Evolutionary conservation across 2,888 invertebrate genomes (phyloP).

Genomic region (Rapana venosa): DNA sequence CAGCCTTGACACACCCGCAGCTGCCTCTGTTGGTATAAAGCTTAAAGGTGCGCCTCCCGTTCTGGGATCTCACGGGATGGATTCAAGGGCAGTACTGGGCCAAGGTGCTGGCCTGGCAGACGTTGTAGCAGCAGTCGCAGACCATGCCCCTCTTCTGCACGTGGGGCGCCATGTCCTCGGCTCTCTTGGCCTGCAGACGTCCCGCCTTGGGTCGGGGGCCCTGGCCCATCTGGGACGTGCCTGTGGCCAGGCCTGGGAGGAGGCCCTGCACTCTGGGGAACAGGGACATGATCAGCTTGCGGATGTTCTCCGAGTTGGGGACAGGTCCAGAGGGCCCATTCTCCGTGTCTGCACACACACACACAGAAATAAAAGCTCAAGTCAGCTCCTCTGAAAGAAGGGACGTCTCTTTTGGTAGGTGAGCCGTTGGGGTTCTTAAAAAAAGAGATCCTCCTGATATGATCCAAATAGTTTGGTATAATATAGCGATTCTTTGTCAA

Average conservation of each 20-base stretch:
- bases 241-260: not conserved
- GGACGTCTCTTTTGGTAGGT: too few species aligned
- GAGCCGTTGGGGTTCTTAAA: too few species aligned
- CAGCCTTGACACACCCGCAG: too few species aligned
- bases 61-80: not conserved
- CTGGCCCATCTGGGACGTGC: too few species aligned
- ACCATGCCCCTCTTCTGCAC: constrained; percentile 45
- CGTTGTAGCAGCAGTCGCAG: constrained; percentile 51
- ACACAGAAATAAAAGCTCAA: too few species aligned
- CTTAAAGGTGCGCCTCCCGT: not conserved
- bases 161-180: not conserved
- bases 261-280: not conserved
- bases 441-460: too few species aligned
- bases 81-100: constrained; percentile 43
- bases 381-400: too few species aligned
- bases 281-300: constrained; percentile 14
- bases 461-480: too few species aligned
- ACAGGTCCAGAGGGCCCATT: not conserved
- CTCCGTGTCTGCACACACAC: not conserved
- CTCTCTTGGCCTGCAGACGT: constrained; percentile 23
- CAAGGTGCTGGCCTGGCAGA: constrained; percentile 43
- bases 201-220: not conserved
- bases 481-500: too few species aligned
- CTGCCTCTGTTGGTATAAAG: too few species aligned
- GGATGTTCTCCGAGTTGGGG: not conserved